Base-by-base conservation (phyloP, 2,113 vertebrate genomes). In the Mugil cephalus region DNA sequence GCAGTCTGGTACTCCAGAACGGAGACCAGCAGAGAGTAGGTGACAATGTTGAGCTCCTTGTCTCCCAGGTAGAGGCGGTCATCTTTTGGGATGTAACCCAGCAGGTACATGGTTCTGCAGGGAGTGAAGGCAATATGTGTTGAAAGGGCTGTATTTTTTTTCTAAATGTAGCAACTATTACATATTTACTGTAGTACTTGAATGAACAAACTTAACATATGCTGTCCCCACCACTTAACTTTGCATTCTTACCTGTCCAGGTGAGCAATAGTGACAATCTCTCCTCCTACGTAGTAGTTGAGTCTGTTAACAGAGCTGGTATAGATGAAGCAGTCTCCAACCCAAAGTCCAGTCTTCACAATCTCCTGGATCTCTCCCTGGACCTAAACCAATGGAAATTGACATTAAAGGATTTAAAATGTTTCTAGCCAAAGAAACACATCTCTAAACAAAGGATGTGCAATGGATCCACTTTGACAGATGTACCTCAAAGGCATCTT, bases 311-410 rank as follows among this genome's bases (percentile, higher is more conserved):
- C 98, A 76, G 98, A 99, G 92, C 97, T 99, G 83, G 98, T 99
- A 89, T 99, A 99, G 92, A 99, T 99, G 86, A 99, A 99, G 86
- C 98, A 99, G 85, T 99, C 98, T 0, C 98, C 98, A 0, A 99
- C 98, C 98, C 98, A 99, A 52, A 99, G 91, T 1, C 98, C 98
- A 6, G 98, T 99, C 93, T 97, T 99, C 59, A 99, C 98, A 65
- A 99, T 96, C 89, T 99, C 98, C 88, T 98, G 98, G 85, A 99
- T 99, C 88, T 99, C 98, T 88, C 98, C 98, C 66, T 97, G 97
- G 87, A 99, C 98, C 98, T 99, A 82, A 13, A 80, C 38, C 77
- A 43, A 77, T 9, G 1, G 2, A 38, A 46, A 54, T 17, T n/a
- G 9, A 46, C 17, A 21, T 52, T 4, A 59, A 30, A 3, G 5